These are phyloP conservation scores for Ceyx cyanopectus DNA, from an alignment of 2,113 vertebrate genomes.

Conservation along the genomic window DNA sequence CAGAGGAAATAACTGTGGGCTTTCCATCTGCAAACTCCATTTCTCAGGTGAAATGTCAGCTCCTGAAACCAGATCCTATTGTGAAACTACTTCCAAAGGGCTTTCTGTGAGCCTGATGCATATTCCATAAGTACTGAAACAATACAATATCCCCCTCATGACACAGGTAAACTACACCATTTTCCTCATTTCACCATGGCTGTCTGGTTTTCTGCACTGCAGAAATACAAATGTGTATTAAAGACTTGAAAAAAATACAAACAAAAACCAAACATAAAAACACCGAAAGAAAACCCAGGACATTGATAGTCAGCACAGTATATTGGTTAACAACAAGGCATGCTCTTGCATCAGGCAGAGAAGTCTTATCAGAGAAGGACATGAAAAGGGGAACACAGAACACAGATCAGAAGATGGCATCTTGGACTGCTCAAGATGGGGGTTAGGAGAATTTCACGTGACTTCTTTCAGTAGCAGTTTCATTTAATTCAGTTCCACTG, in stretches of 20 bases:
- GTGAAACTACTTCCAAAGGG: neutral
- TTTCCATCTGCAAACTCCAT: neutral
- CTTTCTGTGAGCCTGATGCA: neutral
- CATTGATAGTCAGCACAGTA: neutral
- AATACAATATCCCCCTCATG: neutral
- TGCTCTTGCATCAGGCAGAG: neutral
- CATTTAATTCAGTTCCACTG: neutral
- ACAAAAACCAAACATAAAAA: too few species aligned
- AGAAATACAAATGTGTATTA: neutral
- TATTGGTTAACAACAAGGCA: neutral
- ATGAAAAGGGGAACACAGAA: neutral
- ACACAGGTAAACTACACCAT: neutral
- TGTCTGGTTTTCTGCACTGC: neutral
- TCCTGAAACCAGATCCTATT: constrained; percentile 38
- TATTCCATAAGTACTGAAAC: constrained; percentile 30
- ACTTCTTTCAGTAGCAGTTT: neutral
- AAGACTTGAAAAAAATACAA: neutral
- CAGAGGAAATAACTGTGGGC: neutral
- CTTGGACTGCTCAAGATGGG: neutral
- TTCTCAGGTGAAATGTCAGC: constrained; percentile 42
- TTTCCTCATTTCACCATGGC: neutral
- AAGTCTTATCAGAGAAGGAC: neutral
- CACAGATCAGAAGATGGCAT: neutral
- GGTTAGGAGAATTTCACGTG: rapidly evolving
- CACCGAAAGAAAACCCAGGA: neutral